A percentile compares a stretch with the other conserved stretches of the same genome.
phyloP scores from a whole-genome alignment of 2,797 vertebrate species.

The Pseudotriccus pelzelni region DNA sequence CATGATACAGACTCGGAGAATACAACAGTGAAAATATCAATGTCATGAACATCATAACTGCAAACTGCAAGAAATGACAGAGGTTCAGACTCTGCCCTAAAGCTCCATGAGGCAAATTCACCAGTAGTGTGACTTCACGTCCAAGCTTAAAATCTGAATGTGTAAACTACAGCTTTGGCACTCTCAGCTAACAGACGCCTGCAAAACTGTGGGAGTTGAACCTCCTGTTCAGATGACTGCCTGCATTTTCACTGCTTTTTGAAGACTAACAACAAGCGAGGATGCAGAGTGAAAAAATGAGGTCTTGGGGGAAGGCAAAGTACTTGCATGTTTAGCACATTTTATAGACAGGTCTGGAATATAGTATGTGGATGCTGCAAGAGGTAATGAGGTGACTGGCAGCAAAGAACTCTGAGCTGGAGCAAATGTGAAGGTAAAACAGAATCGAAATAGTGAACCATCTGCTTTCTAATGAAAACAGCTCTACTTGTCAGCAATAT shows the following conservation, averaged over 20 bases:
- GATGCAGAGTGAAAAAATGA: neutral
- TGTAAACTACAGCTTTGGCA: neutral
- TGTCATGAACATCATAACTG: neutral
- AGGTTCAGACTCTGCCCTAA: neutral
- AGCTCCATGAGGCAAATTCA: neutral
- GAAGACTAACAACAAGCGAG: neutral
- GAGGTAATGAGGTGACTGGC: neutral
- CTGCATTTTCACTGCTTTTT: neutral
- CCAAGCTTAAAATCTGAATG: neutral
- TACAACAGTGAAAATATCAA: neutral
- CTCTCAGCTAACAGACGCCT: neutral
- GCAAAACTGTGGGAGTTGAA: neutral
- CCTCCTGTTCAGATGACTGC: neutral
- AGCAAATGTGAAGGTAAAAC: conserved; percentile 58
- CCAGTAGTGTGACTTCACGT: neutral
- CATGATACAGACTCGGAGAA: neutral
- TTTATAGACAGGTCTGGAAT: neutral
- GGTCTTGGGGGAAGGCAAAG: neutral
- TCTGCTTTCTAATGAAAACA: conserved; percentile 76
- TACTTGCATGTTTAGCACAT: neutral
- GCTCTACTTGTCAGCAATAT: conserved; percentile 67
- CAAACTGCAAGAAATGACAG: neutral
- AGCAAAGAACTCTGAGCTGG: conserved; percentile 27
- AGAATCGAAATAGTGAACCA: conserved; percentile 46
- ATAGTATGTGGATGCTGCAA: neutral